Evolutionary conservation across 1,140 invertebrate species (phyloP).

Genomic region (Microplitis demolitor): DNA sequence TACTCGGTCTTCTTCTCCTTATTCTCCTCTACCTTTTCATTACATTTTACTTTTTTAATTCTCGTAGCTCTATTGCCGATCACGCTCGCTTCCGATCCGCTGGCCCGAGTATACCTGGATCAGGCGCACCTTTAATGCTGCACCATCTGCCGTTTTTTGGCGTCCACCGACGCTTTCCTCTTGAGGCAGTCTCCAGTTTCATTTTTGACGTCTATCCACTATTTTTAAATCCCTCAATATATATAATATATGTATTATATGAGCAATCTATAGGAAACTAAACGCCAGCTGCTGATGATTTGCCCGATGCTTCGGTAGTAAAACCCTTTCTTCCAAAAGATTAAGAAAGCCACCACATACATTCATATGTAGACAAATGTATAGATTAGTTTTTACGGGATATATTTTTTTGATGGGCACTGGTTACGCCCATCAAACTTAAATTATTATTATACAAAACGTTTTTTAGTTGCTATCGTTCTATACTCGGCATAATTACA

Average conservation of each 20-base stretch:
- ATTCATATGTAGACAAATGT: background rate
- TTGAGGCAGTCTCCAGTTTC: constrained; percentile 18
- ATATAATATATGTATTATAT: background rate
- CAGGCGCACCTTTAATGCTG: constrained; percentile 7
- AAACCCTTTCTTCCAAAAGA: background rate
- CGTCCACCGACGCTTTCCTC: constrained; percentile 21
- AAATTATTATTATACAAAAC: too few species aligned
- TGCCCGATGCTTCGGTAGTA: background rate
- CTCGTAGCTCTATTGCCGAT: background rate
- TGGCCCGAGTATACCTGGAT: constrained; percentile 17
- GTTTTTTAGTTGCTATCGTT: too few species aligned
- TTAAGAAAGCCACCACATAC: too few species aligned
- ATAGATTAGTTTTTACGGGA: background rate
- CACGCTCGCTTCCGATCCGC: constrained; percentile 27
- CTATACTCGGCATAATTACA: too few species aligned
- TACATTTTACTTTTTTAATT: too few species aligned
- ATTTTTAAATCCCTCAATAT: constrained; percentile 1
- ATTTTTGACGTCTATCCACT: constrained; percentile 2
- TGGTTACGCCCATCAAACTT: too few species aligned
- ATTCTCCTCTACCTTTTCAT: background rate
- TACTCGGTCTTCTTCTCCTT: constrained; percentile 12
- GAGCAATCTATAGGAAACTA: background rate
- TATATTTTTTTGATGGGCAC: background rate
- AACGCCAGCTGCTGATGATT: background rate
- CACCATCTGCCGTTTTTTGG: constrained; percentile 35